Evolutionary conservation across 2,113 vertebrate genomes (phyloP).

Genomic region (Psilopsiagon aurifrons): DNA sequence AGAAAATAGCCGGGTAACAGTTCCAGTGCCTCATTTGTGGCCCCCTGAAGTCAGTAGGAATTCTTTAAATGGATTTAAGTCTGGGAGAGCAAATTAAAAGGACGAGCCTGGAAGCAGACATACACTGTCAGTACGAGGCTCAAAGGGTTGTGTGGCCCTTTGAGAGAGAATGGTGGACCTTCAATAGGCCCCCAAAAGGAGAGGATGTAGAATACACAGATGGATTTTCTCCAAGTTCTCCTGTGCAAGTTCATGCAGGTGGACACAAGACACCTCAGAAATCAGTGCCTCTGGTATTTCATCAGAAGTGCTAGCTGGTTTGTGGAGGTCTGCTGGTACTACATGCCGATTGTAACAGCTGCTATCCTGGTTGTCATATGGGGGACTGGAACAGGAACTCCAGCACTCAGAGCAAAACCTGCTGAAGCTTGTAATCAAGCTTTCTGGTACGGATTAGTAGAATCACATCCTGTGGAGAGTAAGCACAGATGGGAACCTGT

Average conservation of each 20-base stretch:
- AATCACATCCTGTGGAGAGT: not conserved
- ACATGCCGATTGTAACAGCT: not conserved
- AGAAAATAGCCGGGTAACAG: not conserved
- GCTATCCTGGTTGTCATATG: not conserved
- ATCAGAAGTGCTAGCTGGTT: not conserved
- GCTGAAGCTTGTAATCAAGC: slow-evolving; percentile 14
- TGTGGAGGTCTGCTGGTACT: not conserved
- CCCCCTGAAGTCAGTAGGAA: not conserved
- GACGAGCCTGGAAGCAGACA: not conserved
- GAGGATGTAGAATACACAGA: not conserved
- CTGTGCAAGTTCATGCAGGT: not conserved
- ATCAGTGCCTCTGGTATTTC: not conserved
- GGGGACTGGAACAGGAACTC: not conserved
- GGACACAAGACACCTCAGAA: not conserved
- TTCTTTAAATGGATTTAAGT: not conserved
- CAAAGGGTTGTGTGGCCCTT: not conserved
- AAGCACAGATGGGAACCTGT: slow-evolving; percentile 20
- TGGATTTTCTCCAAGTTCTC: not conserved
- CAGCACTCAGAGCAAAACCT: slow-evolving; percentile 6
- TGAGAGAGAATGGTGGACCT: not conserved
- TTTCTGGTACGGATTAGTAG: slow-evolving; percentile 5
- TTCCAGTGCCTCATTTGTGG: not conserved
- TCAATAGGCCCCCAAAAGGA: not conserved
- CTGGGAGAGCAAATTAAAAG: not conserved
- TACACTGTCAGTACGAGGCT: fast-evolving